Percentiles rank a stretch among this genome's conserved stretches.
Evolutionary conservation across 2,888 invertebrate species (phyloP).

Genomic region (Rotaria magnacalcarata): DNA sequence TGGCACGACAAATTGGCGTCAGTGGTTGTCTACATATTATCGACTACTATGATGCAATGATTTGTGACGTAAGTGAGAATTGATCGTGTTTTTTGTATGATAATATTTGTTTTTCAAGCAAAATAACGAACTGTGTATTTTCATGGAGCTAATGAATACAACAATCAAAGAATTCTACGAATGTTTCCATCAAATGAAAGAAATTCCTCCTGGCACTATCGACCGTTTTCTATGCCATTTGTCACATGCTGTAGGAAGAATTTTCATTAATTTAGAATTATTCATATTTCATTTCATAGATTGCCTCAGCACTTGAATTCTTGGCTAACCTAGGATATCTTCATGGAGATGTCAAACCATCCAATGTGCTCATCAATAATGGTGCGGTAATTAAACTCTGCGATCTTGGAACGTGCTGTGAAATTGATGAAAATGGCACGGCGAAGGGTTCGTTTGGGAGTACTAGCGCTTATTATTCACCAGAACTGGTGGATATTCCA

Average conservation of each 20-base stretch:
- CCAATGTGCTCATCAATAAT: conserved; percentile 87
- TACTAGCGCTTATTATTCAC: background rate
- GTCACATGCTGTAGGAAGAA: background rate
- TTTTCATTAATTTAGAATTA: background rate
- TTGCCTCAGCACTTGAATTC: background rate
- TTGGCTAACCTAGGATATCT: conserved; percentile 68
- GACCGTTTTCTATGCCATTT: background rate
- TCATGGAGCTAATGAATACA: background rate
- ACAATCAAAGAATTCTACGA: background rate
- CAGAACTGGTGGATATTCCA: background rate
- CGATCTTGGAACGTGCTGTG: conserved; percentile 96
- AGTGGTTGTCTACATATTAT: too few species aligned
- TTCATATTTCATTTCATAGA: background rate
- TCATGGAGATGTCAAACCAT: conserved; percentile 92
- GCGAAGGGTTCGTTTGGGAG: fast-evolving
- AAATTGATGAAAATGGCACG: conserved; percentile 71
- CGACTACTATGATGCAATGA: too few species aligned
- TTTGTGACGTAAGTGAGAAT: too few species aligned
- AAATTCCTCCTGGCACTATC: background rate
- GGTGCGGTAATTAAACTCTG: conserved; percentile 93
- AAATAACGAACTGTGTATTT: background rate
- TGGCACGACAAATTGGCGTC: too few species aligned
- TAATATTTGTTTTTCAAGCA: too few species aligned
- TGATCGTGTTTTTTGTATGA: too few species aligned
- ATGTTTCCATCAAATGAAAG: background rate